phyloP scores from a whole-genome alignment of 1,140 invertebrate genomes.

The Diorhabda sublineata region DNA sequence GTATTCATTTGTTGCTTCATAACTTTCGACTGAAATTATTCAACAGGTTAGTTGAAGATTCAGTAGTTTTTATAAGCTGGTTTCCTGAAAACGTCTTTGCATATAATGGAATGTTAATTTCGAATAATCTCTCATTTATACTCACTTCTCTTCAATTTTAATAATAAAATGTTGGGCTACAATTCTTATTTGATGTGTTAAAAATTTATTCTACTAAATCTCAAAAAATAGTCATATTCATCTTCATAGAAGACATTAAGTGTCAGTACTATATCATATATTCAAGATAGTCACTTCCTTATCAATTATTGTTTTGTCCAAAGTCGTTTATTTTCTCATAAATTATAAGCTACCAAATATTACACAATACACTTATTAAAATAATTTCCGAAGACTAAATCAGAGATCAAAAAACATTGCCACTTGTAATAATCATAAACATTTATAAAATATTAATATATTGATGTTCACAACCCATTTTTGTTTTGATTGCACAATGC shows the following conservation, averaged over 20 bases:
- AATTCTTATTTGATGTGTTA: background rate
- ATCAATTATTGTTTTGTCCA: slow-evolving; percentile 8
- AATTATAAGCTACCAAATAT: slow-evolving; percentile 46
- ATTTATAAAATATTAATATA: slow-evolving; percentile 43
- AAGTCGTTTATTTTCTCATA: slow-evolving; percentile 35
- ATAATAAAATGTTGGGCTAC: background rate
- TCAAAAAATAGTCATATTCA: slow-evolving; percentile 41
- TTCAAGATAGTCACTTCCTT: slow-evolving; percentile 15
- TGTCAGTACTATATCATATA: slow-evolving; percentile 43
- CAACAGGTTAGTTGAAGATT: too few species aligned
- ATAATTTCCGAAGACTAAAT: slow-evolving; percentile 60
- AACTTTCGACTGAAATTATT: too few species aligned
- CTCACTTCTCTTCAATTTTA: slow-evolving; percentile 18
- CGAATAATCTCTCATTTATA: slow-evolving; percentile 11
- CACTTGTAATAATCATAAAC: slow-evolving; percentile 51
- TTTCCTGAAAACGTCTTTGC: too few species aligned
- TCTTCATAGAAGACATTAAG: slow-evolving; percentile 61
- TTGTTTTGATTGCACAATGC: slow-evolving; percentile 31
- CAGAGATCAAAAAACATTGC: slow-evolving; percentile 69
- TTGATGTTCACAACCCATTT: slow-evolving; percentile 19
- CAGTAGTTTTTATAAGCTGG: too few species aligned
- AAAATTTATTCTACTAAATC: slow-evolving; percentile 38
- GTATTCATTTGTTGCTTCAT: too few species aligned
- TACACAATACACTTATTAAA: slow-evolving; percentile 32
- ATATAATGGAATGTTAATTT: too few species aligned